phyloP scores from a whole-genome alignment of 2,113 vertebrate species.

The Phaetusa simplex region DNA sequence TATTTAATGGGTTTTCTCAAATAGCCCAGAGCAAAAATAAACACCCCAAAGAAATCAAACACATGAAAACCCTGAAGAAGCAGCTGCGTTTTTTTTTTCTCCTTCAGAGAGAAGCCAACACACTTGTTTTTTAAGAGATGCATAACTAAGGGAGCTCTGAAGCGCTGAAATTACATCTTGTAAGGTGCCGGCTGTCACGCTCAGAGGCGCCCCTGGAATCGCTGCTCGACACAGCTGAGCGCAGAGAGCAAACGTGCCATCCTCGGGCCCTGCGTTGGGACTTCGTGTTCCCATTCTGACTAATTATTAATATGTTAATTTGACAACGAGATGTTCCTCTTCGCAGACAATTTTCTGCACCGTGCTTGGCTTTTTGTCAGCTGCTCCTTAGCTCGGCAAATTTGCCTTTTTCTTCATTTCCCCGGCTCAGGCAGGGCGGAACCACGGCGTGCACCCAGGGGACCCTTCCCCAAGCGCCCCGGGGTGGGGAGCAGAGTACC shows the following conservation, averaged over 20 bases:
- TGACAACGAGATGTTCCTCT: background rate
- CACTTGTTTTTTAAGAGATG: background rate
- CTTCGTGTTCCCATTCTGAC: background rate
- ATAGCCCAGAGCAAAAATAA: background rate
- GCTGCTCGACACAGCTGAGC: background rate
- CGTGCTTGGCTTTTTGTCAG: background rate
- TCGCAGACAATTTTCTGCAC: fast-evolving
- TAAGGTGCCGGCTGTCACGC: background rate
- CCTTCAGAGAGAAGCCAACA: background rate
- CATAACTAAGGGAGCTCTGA: background rate
- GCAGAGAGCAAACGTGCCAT: background rate
- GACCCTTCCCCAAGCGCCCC: background rate
- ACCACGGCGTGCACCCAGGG: background rate
- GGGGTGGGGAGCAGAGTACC: fast-evolving
- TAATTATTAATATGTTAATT: slow-evolving; percentile 61
- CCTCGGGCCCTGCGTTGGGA: background rate
- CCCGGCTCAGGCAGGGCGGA: fast-evolving
- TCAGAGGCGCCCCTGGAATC: background rate
- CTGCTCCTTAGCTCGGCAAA: fast-evolving
- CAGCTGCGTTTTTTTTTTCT: background rate
- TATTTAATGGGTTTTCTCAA: background rate
- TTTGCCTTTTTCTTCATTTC: background rate
- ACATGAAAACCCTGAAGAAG: background rate
- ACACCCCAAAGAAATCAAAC: background rate
- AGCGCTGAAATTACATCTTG: slow-evolving; percentile 2